Base-by-base conservation (phyloP, 2,888 invertebrate species). In the Nebria salina region DNA sequence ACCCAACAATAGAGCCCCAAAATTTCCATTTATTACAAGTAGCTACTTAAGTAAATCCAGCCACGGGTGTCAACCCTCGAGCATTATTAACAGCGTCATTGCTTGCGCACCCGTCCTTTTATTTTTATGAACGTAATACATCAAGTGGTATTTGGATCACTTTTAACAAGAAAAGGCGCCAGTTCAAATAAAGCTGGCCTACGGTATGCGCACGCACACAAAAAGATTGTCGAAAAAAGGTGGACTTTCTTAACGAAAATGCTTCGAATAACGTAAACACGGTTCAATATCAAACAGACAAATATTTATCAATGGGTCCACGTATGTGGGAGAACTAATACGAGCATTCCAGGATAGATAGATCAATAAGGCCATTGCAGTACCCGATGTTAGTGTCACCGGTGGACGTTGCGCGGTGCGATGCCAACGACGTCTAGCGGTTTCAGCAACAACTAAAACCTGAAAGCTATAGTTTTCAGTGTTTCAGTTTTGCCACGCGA, bases 281-380 rank as follows among this genome's bases (percentile, higher is more conserved):
- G 25, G 54, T 64, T 25, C 26, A 25, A 11, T 13, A 65, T 20
- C 15, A 68, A 65, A 73, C 42, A 64, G 68, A 41, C 68, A 66
- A 79, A 79, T 79, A 79, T 79, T 79, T 79, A 75, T 79, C 68
- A 79, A 74, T 74, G 77, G 54, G 73, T 72, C 13, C 65, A 15
- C 34, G 9, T 66, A 77, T 66, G 42, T 43, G 65, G 74, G 34
- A 42, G 9, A 72, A 54, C 70, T n/a, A 43, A 43, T 66, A 68
- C 74, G 72, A 74, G n/a, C 42, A 66, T 79, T 79, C 68, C 43
- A 54, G 70, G 77, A 72, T 26, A 25, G 20, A 66, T 3, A 41
- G 77, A 77, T 77, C 77, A 77, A 77, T 77, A 77, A 26, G 34
- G 1, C 41, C 66, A 41, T 76, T 77, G 77, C 77, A 77, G 77